A percentile compares a stretch with the other conserved stretches of the same genome.
phyloP scores from a whole-genome alignment of 2,797 vertebrate genomes.

The Microcaecilia unicolor region DNA sequence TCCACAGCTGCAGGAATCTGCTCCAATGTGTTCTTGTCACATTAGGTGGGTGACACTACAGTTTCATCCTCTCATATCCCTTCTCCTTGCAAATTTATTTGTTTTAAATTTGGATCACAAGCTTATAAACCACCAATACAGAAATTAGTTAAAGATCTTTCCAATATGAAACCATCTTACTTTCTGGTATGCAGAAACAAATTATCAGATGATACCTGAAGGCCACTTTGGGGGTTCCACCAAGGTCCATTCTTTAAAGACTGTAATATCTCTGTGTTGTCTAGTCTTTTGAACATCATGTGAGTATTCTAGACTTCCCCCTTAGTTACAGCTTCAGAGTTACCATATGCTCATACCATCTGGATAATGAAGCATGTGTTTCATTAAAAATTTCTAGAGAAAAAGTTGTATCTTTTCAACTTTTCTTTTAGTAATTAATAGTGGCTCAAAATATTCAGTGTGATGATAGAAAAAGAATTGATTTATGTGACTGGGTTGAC shows the following conservation, averaged over 20 bases:
- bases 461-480: too few relatives aligned
- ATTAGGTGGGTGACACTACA: too few relatives aligned
- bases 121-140: too few relatives aligned
- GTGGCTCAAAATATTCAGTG: too few relatives aligned
- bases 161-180: background rate
- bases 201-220: constrained; percentile 11
- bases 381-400: background rate
- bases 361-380: background rate
- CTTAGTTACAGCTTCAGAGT: constrained; percentile 5
- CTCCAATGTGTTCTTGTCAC: too few relatives aligned
- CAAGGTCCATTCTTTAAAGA: constrained; percentile 9
- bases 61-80: too few relatives aligned
- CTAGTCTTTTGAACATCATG: constrained; percentile 5
- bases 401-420: background rate
- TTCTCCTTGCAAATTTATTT: too few relatives aligned
- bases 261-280: constrained; percentile 1
- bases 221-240: constrained; percentile 9
- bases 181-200: constrained; percentile 3
- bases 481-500: too few relatives aligned
- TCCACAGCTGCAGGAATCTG: too few relatives aligned
- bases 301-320: constrained; percentile 3
- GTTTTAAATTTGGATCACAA: too few relatives aligned
- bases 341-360: constrained; percentile 11
- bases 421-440: too few relatives aligned
- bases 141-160: too few relatives aligned